Conservation (phyloP, 2,113 vertebrate genomes). For the Notarius quadriscutis region DNA sequence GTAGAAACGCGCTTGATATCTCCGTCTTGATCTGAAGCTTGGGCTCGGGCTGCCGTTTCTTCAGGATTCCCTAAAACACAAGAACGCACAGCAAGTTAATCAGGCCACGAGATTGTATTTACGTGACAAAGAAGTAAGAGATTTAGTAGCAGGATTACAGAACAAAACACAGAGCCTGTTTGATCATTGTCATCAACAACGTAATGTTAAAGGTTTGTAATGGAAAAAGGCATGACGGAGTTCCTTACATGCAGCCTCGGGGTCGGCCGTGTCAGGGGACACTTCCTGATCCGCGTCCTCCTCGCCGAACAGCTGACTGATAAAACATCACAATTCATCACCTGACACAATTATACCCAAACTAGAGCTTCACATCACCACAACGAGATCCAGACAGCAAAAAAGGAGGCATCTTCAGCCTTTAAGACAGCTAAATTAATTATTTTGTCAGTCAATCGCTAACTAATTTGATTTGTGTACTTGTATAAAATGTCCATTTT, state of each 20-base stretch:
- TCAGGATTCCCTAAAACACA: slow-evolving; percentile 85
- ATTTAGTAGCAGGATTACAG: too few relatives aligned
- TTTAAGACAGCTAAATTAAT: too few relatives aligned
- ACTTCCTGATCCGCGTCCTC: slow-evolving; percentile 98
- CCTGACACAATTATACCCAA: background rate
- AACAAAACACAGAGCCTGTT: background rate
- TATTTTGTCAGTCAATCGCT: too few relatives aligned
- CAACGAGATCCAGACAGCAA: background rate
- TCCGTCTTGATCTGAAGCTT: slow-evolving; percentile 88
- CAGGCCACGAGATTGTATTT: too few relatives aligned
- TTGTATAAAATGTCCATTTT: too few relatives aligned
- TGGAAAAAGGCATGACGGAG: background rate
- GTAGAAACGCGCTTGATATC: slow-evolving; percentile 94
- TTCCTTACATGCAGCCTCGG: slow-evolving; percentile 93
- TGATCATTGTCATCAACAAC: background rate
- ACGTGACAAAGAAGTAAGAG: too few relatives aligned
- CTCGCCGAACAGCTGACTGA: slow-evolving; percentile 95
- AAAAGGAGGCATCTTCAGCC: too few relatives aligned
- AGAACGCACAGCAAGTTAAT: background rate
- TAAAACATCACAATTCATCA: background rate
- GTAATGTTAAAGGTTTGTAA: background rate
- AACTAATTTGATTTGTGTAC: background rate
- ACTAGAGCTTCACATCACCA: background rate
- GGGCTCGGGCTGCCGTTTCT: slow-evolving; percentile 85
- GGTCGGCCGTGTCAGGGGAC: slow-evolving; percentile 95